Base-by-base conservation (phyloP, 2,888 invertebrate species). In the Caenorhabditis afra region DNA sequence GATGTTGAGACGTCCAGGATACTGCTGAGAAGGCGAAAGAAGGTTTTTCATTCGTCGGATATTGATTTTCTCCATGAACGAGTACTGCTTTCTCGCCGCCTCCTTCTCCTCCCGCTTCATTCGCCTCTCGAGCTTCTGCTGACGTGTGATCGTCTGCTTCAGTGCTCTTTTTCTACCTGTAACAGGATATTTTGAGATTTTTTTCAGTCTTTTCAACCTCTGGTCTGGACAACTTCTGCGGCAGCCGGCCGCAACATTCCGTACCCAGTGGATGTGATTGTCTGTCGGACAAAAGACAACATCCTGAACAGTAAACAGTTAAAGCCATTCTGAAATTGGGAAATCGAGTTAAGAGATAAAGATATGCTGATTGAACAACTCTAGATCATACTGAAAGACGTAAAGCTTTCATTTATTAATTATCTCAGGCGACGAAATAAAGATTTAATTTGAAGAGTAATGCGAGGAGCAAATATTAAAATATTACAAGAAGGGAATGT, bases 1-100 rank as follows among this genome's bases (percentile, higher is more conserved):
- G 11, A 79, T 58, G 50, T 73, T 82, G 14, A 85, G 81, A 20
- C 88, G 78, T n/a, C 87, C 88, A 11, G 87, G 88, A 59, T 66
- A 88, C 59, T 87, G 87, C 62, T 88, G 86, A 16, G 88, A 88
- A 8, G 88, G 88, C n/a, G 88, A 88, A 11, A 87, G 67, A 82
- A 88, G 52, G 52, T 78, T 86, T 65, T 86, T 88, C 88, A 88
- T 88, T 44, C 87, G 71, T 18, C 86, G 76, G 68, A 88, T 88
- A 50, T 88, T 84, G 68, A 88, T 88, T 23, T 87, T 82, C 57
- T 89, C 87, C 88, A 88, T 89, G 64, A 88, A 88, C 3, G 78
- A 82, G 73, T 86, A 88, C 67, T 88, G 88, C 79, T 89, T 89
- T 41, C 87, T 82, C 8, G 87, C 87, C 12, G 89, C 89, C 53